phyloP scores from a whole-genome alignment of 2,113 vertebrate species.

The Euleptes europaea region DNA sequence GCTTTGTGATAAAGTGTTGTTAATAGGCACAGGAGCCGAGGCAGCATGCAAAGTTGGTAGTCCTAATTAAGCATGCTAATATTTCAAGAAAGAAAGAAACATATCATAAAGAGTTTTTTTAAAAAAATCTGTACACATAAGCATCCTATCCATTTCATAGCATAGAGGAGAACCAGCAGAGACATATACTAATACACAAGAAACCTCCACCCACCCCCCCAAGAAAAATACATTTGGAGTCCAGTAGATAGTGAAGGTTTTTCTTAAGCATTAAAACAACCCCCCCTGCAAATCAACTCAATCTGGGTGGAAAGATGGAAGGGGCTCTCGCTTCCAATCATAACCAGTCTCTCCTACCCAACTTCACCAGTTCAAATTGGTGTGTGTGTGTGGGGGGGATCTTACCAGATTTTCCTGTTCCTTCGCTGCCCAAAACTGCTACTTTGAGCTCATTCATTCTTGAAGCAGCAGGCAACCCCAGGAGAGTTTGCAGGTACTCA shows the following conservation, averaged over 20 bases:
- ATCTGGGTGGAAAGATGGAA: too few relatives aligned
- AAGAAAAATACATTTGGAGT: not conserved
- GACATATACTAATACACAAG: not conserved
- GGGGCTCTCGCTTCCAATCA: not conserved
- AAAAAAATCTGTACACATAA: not conserved
- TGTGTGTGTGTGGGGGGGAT: not conserved
- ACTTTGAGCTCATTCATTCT: constrained; percentile 81
- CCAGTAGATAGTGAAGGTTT: not conserved
- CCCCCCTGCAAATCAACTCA: not conserved
- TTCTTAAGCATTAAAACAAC: not conserved
- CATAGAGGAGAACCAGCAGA: not conserved
- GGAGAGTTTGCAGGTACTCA: not conserved
- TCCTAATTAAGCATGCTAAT: not conserved
- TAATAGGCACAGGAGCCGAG: too few relatives aligned
- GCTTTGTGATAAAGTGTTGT: too few relatives aligned
- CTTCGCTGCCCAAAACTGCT: constrained; percentile 80
- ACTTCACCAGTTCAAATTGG: not conserved
- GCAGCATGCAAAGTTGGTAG: not conserved
- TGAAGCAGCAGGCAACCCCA: not conserved
- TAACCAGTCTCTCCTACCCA: too few relatives aligned
- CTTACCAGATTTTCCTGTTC: constrained; percentile 86
- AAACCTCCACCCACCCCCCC: not conserved
- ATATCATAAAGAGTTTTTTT: too few relatives aligned
- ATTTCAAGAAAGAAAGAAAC: not conserved
- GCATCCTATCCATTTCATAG: not conserved